These are phyloP conservation scores for Hippasteria phrygiana DNA, from an alignment of 53 echinoderm and acorn worm genomes.

Conservation along the genomic window DNA sequence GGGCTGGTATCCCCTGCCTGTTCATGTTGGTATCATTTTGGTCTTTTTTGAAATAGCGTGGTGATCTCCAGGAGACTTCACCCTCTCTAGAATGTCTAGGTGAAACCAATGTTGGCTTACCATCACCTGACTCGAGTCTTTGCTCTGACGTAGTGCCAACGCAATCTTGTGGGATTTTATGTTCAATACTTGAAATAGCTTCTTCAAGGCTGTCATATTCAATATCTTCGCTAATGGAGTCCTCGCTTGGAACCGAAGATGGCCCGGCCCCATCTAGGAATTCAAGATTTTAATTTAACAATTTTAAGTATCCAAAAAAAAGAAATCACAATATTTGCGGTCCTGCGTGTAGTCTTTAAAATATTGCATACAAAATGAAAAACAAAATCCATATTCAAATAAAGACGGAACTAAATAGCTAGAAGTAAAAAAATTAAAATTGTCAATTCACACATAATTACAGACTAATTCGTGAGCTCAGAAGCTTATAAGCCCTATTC, in stretches of 20 bases:
- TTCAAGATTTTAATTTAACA: too few relatives aligned
- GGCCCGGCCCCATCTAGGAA: not conserved
- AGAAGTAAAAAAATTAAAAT: too few relatives aligned
- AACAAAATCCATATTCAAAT: too few relatives aligned
- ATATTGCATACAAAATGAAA: too few relatives aligned
- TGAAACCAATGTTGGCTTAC: not conserved
- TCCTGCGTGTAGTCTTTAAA: too few relatives aligned
- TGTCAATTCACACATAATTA: too few relatives aligned
- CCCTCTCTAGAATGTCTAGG: not conserved
- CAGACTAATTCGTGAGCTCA: too few relatives aligned
- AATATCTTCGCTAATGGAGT: not conserved
- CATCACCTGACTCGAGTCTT: not conserved
- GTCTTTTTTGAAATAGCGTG: not conserved
- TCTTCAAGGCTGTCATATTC: slow-evolving; percentile 36
- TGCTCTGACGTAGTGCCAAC: not conserved
- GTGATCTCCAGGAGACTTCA: not conserved
- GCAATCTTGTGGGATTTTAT: not conserved
- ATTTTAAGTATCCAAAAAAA: too few relatives aligned
- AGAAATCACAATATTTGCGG: too few relatives aligned
- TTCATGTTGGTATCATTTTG: not conserved
- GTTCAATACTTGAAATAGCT: not conserved
- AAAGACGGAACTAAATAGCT: too few relatives aligned
- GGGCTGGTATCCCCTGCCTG: not conserved
- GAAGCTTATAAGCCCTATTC: too few relatives aligned
- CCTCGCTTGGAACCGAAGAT: not conserved